phyloP scores from a whole-genome alignment of 2,888 invertebrate species.

The Apodemia duryi region DNA sequence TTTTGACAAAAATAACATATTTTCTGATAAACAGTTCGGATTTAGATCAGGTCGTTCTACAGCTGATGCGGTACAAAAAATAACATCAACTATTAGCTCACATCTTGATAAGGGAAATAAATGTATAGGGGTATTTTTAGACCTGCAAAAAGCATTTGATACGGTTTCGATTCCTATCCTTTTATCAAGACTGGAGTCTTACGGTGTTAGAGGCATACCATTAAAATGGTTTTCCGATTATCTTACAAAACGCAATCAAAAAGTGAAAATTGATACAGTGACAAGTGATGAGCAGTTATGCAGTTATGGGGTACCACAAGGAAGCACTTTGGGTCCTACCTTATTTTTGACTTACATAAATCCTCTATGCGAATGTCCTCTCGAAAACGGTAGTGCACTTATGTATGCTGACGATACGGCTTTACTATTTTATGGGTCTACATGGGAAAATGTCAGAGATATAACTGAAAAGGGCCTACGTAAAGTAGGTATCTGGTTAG shows the following conservation, averaged over 20 bases:
- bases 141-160: too few species aligned
- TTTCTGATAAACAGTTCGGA: constrained; percentile 23
- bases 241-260: neutral
- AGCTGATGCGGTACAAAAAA: constrained; percentile 16
- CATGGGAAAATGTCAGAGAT: neutral
- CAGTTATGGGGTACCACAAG: neutral
- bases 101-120: neutral
- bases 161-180: neutral
- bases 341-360: too few species aligned
- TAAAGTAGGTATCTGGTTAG: constrained; percentile 6
- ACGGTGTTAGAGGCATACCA: neutral
- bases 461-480: neutral
- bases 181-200: neutral
- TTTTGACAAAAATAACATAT: constrained; percentile 18
- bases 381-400: neutral
- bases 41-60: constrained; percentile 20
- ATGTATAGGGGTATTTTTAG: neutral
- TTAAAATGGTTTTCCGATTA: constrained; percentile 5
- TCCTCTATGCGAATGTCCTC: neutral
- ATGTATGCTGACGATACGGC: constrained; percentile 18
- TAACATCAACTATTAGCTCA: too few species aligned
- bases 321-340: neutral
- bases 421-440: neutral
- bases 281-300: neutral
- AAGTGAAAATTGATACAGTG: neutral